phyloP scores from a whole-genome alignment of 2,797 vertebrate genomes.

The Premnoplex brunnescens region DNA sequence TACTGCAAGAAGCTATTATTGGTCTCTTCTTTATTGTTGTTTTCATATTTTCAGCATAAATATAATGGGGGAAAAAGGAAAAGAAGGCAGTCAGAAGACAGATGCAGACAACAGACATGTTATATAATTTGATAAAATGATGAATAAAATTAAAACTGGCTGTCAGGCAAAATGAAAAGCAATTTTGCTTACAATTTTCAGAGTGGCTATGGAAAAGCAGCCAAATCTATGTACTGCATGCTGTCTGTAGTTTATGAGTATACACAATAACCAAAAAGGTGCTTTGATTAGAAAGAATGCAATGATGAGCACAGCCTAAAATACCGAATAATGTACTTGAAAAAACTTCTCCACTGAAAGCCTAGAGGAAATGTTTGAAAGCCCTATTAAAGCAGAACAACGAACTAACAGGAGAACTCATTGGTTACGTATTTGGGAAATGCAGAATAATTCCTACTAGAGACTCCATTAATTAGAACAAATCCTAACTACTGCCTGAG shows the following conservation, averaged over 20 bases:
- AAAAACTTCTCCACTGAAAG: conserved; percentile 2
- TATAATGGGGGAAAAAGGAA: conserved; percentile 44
- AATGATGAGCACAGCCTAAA: conserved; percentile 23
- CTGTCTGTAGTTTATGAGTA: conserved; percentile 52
- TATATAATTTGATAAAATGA: conserved; percentile 76
- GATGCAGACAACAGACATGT: conserved; percentile 70
- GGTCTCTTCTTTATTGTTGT: conserved; percentile 76
- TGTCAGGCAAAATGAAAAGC: conserved; percentile 80
- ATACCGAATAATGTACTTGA: background rate
- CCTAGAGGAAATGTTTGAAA: conserved; percentile 47
- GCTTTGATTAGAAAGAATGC: conserved; percentile 51
- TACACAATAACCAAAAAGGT: conserved; percentile 47
- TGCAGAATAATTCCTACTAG: conserved; percentile 63
- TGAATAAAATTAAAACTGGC: conserved; percentile 79
- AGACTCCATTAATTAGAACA: conserved; percentile 70
- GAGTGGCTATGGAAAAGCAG: conserved; percentile 60
- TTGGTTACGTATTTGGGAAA: conserved; percentile 48
- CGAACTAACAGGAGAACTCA: conserved; percentile 16
- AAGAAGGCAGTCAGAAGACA: conserved; percentile 58
- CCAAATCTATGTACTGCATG: conserved; percentile 54
- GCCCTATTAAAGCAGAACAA: conserved; percentile 39
- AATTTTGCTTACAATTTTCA: conserved; percentile 76
- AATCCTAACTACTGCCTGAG: conserved; percentile 58
- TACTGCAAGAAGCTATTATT: conserved; percentile 78
- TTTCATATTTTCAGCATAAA: conserved; percentile 76